phyloP scores from a whole-genome alignment of 2,113 vertebrate species.

The Cyprinodon brontotheroides region DNA sequence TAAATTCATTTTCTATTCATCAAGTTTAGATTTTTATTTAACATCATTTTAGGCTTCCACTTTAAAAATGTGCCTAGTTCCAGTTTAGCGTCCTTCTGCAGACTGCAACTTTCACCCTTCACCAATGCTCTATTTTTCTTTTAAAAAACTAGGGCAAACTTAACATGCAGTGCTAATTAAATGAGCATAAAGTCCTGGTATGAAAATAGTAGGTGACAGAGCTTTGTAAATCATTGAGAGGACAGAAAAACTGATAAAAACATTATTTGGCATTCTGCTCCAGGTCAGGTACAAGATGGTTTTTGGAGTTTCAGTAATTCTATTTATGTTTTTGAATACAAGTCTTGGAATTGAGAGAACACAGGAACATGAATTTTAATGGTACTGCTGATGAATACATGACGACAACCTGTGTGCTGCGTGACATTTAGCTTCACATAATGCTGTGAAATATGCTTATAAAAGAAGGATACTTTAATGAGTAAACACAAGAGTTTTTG shows the following conservation, averaged over 20 bases:
- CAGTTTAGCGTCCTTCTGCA: not conserved
- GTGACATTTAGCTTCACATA: constrained; percentile 5
- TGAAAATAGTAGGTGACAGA: constrained; percentile 44
- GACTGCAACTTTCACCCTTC: constrained; percentile 14
- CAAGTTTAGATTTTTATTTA: not conserved
- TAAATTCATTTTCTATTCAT: not conserved
- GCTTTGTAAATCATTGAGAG: constrained; percentile 49
- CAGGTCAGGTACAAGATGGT: constrained; percentile 3
- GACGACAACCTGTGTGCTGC: too few species aligned
- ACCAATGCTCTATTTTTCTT: not conserved
- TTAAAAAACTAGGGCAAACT: constrained; percentile 14
- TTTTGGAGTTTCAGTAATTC: not conserved
- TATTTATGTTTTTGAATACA: not conserved
- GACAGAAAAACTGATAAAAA: constrained; percentile 28
- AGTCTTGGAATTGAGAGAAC: not conserved
- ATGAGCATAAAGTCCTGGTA: constrained; percentile 27
- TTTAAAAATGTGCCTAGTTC: not conserved
- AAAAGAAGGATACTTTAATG: not conserved
- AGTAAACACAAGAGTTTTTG: not conserved
- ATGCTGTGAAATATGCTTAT: not conserved
- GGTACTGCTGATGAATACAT: not conserved
- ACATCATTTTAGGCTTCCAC: constrained; percentile 8
- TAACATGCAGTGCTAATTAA: constrained; percentile 23
- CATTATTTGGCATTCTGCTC: constrained; percentile 14
- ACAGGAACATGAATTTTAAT: constrained; percentile 1